Conservation (phyloP, 2,113 vertebrate genomes). For the Apodemus speciosus region DNA sequence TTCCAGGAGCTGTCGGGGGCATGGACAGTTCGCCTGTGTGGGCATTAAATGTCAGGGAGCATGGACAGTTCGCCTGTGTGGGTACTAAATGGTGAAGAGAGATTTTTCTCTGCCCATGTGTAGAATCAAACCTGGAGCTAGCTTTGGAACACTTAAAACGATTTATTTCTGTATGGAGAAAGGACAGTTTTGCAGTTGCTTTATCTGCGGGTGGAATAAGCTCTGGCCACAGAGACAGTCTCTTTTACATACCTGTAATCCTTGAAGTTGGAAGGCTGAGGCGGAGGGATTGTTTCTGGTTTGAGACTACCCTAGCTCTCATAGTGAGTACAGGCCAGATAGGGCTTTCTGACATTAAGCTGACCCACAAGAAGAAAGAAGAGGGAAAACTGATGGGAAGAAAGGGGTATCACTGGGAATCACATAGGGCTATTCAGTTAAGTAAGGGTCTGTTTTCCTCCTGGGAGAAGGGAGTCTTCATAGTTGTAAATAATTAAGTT, state of each 20-base stretch:
- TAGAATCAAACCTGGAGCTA: not conserved
- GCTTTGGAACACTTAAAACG: not conserved
- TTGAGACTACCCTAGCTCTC: not conserved
- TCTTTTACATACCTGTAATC: not conserved
- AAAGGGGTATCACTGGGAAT: not conserved
- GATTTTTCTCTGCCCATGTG: not conserved
- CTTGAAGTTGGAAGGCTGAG: not conserved
- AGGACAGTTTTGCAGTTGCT: not conserved
- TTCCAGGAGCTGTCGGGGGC: not conserved
- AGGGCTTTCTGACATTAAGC: not conserved
- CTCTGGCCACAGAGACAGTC: not conserved
- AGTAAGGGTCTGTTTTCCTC: not conserved
- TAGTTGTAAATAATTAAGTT: not conserved
- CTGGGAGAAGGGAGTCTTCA: not conserved
- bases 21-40: not conserved
- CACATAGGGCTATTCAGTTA: not conserved
- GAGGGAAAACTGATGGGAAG: not conserved
- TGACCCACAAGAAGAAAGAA: not conserved
- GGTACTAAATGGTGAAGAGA: not conserved
- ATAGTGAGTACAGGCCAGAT: too few species aligned
- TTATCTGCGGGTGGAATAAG: not conserved
- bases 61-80: not conserved
- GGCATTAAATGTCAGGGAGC: not conserved
- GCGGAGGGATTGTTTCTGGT: not conserved
- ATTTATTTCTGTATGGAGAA: not conserved